Conservation (phyloP, 2,888 invertebrate genomes). For the Sialis fuliginosa region DNA sequence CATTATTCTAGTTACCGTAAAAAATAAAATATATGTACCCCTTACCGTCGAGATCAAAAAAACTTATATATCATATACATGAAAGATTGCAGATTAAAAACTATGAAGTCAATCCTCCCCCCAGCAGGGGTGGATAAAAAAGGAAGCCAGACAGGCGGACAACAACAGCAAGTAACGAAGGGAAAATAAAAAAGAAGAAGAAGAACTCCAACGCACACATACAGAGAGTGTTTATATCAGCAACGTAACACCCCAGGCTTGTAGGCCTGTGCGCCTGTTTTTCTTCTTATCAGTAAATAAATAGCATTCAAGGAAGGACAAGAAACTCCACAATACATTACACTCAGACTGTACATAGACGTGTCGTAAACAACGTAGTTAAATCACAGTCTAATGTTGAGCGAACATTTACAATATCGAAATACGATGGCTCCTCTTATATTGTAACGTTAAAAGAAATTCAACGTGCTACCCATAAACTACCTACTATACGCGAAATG, state of each 20-base stretch:
- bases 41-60: too few species aligned
- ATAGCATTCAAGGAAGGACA: slow-evolving; percentile 2
- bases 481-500: slow-evolving; percentile 13
- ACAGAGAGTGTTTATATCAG: background rate
- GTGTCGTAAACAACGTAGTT: background rate
- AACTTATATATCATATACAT: too few species aligned
- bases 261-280: slow-evolving; percentile 1
- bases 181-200: too few species aligned
- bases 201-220: too few species aligned
- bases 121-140: too few species aligned
- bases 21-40: too few species aligned
- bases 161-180: too few species aligned
- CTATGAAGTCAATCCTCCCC: too few species aligned
- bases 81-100: too few species aligned
- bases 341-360: background rate
- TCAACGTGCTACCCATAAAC: slow-evolving; percentile 9
- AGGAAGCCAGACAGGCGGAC: too few species aligned
- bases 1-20: too few species aligned
- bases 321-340: background rate
- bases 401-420: slow-evolving; percentile 9
- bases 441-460: slow-evolving; percentile 7
- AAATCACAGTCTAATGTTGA: slow-evolving; percentile 1
- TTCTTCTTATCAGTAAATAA: slow-evolving; percentile 6
- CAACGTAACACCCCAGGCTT: background rate
- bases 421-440: slow-evolving; percentile 6